Evolutionary conservation across 2,888 invertebrate genomes (phyloP).

Genomic region (Mesoligia furuncula): DNA sequence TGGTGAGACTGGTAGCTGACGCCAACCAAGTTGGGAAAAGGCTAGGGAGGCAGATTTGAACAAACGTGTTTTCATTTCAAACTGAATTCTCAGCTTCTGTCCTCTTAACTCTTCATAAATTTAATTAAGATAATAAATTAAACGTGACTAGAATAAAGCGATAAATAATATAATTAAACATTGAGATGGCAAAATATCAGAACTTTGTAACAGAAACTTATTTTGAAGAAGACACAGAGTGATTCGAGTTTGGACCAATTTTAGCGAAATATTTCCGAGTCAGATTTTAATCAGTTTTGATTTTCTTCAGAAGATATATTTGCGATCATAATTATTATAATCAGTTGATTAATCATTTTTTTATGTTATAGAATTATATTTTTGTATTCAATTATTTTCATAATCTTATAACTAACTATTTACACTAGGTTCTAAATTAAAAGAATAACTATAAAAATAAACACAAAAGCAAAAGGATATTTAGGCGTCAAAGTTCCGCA

Average conservation of each 20-base stretch:
- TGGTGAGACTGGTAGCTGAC: background rate
- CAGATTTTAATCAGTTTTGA: conserved; percentile 3
- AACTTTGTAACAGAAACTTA: conserved; percentile 32
- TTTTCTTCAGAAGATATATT: background rate
- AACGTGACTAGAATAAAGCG: conserved; percentile 14
- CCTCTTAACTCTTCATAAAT: conserved; percentile 22
- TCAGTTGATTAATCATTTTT: background rate
- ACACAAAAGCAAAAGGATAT: too few species aligned
- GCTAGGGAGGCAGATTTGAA: background rate
- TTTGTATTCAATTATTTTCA: too few species aligned
- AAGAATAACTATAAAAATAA: too few species aligned
- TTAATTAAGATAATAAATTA: conserved; percentile 35
- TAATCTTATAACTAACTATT: too few species aligned
- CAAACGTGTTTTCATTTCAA: background rate
- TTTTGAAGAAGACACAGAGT: conserved; percentile 33
- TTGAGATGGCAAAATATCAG: conserved; percentile 28
- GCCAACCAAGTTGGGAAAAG: background rate
- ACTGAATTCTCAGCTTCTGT: background rate
- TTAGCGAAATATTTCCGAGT: conserved; percentile 17
- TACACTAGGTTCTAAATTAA: too few species aligned
- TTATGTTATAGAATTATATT: too few species aligned
- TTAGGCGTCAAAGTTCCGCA: too few species aligned
- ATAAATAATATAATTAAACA: conserved; percentile 48
- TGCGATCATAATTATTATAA: background rate
- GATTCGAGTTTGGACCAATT: conserved; percentile 31